phyloP scores from a whole-genome alignment of 1,140 invertebrate species.

The Calliopsis andreniformis region DNA sequence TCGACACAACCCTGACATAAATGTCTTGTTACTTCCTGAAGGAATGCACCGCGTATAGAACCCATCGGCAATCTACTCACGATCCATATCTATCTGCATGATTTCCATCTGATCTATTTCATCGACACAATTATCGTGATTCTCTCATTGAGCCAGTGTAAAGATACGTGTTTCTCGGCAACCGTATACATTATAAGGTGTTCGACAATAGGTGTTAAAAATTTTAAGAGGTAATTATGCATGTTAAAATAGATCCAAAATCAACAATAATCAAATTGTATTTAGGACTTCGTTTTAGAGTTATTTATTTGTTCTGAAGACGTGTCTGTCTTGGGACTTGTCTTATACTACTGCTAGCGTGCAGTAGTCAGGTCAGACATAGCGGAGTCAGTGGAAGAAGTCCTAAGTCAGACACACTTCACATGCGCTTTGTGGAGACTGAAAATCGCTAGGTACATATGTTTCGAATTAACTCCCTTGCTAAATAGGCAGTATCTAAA shows the following conservation, averaged over 20 bases:
- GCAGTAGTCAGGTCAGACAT: no score
- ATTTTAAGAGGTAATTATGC: no score
- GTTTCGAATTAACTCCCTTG: conserved; percentile 16
- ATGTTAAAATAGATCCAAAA: no score
- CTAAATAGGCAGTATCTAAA: conserved; percentile 4
- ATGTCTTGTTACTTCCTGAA: not conserved
- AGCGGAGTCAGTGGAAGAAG: no score
- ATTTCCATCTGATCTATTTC: not conserved
- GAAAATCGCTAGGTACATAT: conserved; percentile 10
- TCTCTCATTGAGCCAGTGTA: not conserved
- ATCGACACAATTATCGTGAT: conserved; percentile 24
- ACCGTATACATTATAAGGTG: no score
- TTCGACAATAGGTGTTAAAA: no score
- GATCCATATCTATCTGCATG: not conserved
- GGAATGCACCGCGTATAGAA: not conserved
- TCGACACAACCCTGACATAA: not conserved
- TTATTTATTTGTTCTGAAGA: no score
- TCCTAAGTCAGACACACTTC: no score
- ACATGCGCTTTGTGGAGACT: not conserved
- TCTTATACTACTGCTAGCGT: no score
- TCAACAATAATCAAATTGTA: no score
- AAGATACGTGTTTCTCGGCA: not conserved
- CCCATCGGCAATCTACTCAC: not conserved
- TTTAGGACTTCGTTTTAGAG: no score
- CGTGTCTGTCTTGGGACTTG: no score